Conservation (phyloP, 2,113 vertebrate species). For the Carlito syrichta region DNA sequence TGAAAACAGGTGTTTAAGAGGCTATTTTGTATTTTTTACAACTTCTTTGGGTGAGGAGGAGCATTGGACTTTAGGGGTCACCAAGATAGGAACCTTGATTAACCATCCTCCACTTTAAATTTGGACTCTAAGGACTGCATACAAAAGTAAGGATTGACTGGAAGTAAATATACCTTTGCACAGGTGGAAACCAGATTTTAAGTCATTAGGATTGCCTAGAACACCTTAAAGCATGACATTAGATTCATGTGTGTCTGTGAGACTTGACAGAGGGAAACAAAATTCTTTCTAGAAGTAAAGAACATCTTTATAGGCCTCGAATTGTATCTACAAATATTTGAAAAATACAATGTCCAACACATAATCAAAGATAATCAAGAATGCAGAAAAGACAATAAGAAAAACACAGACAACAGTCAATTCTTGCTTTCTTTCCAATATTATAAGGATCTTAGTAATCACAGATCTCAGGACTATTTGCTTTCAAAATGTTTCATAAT, state of each 20-base stretch:
- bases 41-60: not conserved
- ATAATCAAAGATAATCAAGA: not conserved
- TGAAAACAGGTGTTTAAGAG: not conserved
- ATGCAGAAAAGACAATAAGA: not conserved
- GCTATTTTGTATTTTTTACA: not conserved
- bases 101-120: not conserved
- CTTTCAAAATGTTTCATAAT: conserved; percentile 14
- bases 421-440: not conserved
- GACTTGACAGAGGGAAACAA: not conserved
- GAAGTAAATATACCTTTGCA: not conserved
- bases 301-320: not conserved
- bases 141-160: not conserved
- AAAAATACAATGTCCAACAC: not conserved
- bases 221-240: not conserved
- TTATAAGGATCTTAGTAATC: not conserved
- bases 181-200: not conserved
- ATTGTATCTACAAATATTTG: not conserved
- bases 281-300: not conserved
- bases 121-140: not conserved
- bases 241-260: not conserved
- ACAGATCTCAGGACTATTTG: not conserved
- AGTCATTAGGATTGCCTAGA: not conserved
- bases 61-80: not conserved
- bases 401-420: not conserved
- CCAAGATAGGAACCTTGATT: too few relatives aligned